Conservation (phyloP, 2,113 vertebrate species). For the Pygoscelis adeliae region DNA sequence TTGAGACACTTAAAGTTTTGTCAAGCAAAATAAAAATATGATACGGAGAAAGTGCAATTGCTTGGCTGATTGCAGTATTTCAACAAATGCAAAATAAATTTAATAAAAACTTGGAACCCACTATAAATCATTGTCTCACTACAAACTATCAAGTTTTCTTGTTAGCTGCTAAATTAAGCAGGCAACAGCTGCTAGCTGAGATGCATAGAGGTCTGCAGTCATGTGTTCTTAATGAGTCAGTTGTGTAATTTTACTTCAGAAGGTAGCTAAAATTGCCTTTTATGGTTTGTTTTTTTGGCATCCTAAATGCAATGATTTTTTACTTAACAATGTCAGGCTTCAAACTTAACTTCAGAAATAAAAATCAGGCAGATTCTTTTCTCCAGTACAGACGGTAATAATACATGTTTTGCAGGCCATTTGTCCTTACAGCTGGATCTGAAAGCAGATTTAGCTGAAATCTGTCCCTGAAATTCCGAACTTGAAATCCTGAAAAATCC, state of each 20-base stretch:
- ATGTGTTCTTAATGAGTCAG: background rate
- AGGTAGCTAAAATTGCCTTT: background rate
- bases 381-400: background rate
- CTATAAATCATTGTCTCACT: background rate
- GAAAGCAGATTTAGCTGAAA: background rate
- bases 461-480: background rate
- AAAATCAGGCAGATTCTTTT: background rate
- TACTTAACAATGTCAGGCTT: background rate
- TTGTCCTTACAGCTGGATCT: background rate
- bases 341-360: background rate
- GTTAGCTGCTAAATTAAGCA: background rate
- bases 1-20: background rate
- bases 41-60: background rate
- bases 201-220: background rate
- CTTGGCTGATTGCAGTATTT: background rate
- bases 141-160: background rate
- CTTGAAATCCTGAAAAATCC: background rate
- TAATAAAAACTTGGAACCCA: background rate
- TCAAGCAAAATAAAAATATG: background rate
- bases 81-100: background rate
- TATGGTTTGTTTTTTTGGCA: background rate
- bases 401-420: background rate
- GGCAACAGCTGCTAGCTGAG: background rate
- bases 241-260: background rate
- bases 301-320: background rate